Evolutionary conservation across 2,797 vertebrate species (phyloP), one percentile per base, ranked within the genome.

Genomic region (Pelobates cultripes): DNA sequence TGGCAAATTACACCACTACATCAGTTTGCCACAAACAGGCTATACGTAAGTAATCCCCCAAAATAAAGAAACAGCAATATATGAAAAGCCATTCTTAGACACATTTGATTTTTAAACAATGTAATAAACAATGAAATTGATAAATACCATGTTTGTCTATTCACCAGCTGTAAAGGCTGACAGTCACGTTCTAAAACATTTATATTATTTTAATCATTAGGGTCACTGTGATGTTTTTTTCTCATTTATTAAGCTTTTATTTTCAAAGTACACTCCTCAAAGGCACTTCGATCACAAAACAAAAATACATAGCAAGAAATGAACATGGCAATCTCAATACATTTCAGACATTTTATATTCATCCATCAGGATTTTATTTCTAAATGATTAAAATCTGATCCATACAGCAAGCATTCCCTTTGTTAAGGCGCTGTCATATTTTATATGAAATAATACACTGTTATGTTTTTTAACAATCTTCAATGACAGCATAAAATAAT

Each of bases 201-300:
- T 44, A 64, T 68, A 55, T 75, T 64, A 43, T 67, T 76, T 75
- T 66, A 70, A 75, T 70, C 70, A 68, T 69, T 67, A 76, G 82
- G 78, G 73, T 79, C 77, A 84, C 28, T 28, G 28, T 79, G 14
- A 57, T 60, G 61, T 71, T 17, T 60, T 70, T 75, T 66, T 75
- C 44, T 68, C 73, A 70, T 84, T 84, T 84, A 84, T 84, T 84
- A 80, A 84, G 72, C 55, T 75, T 79, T 84, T 79, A 84, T 79
- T 84, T 84, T 84, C 82, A 84, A 84, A 84, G 82, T 84, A 84
- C 82, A 84, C 82, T 84, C 82, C 82, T 84, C 77, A 84, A 84
- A 84, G 82, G 82, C 82, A 84, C 82, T 84, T 84, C 77, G 77
- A 84, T 84, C 82, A 84, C 82, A 84, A 84, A 84, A 84, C 82